phyloP scores from a whole-genome alignment of 2,797 vertebrate genomes.

The Rachycentron canadum region DNA sequence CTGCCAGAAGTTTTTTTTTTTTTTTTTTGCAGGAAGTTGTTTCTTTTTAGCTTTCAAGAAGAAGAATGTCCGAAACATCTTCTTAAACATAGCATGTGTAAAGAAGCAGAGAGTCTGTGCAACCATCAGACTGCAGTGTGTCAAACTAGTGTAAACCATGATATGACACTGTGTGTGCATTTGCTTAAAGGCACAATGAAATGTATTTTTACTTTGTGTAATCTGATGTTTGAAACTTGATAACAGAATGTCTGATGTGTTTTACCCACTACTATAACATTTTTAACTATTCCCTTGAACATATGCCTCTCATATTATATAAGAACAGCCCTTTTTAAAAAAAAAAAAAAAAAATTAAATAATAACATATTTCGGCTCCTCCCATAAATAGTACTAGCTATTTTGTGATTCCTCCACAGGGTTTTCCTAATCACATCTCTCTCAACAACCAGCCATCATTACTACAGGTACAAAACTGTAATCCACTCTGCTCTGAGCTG shows the following conservation, averaged over 20 bases:
- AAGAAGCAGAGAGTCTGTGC: constrained; percentile 11
- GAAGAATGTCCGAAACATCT: constrained; percentile 28
- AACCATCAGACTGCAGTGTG: constrained; percentile 27
- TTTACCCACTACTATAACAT: background rate
- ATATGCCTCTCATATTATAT: background rate
- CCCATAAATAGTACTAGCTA: too few species aligned
- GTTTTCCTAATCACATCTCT: background rate
- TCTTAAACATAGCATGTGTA: constrained; percentile 13
- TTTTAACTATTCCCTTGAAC: background rate
- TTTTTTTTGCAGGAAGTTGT: constrained; percentile 26
- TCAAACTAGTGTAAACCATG: constrained; percentile 30
- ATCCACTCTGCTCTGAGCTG: background rate
- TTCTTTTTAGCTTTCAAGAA: constrained; percentile 40
- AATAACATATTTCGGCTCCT: too few species aligned
- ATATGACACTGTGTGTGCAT: constrained; percentile 16
- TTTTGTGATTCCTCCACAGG: background rate
- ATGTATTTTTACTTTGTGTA: background rate
- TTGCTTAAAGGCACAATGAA: constrained; percentile 4
- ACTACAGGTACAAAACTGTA: background rate
- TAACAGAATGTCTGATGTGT: background rate
- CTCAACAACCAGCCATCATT: background rate
- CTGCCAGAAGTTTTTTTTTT: constrained; percentile 3
- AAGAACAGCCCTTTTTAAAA: background rate
- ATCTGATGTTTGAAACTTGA: constrained; percentile 18
- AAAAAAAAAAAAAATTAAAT: too few species aligned